Conservation (phyloP, 2,113 vertebrate genomes). For the Caretta caretta region DNA sequence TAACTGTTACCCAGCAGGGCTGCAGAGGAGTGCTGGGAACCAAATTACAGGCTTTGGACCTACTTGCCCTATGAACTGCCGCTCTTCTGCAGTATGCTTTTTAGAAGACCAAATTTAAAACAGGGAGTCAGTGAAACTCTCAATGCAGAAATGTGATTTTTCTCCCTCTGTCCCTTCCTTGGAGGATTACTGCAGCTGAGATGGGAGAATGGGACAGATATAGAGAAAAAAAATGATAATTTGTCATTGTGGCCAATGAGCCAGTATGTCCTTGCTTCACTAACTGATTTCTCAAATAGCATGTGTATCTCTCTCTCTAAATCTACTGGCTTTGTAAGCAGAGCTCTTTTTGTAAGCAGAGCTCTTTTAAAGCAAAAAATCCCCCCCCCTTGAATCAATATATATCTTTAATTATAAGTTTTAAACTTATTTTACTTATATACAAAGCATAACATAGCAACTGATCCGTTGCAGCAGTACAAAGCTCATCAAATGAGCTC, state of each 20-base stretch:
- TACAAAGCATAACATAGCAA: neutral
- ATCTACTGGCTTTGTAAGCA: neutral
- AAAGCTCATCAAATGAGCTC: neutral
- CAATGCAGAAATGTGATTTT: neutral
- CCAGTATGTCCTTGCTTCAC: neutral
- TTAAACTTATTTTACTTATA: neutral
- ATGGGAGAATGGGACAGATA: neutral
- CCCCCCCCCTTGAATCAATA: neutral
- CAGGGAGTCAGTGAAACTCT: neutral
- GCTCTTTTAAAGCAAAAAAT: neutral
- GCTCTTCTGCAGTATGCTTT: neutral
- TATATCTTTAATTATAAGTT: neutral
- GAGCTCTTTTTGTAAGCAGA: neutral
- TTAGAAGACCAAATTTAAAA: neutral
- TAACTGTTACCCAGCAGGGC: neutral
- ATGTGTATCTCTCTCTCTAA: neutral
- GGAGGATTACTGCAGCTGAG: neutral
- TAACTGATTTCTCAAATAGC: accelerated
- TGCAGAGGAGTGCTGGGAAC: neutral
- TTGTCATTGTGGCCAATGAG: neutral
- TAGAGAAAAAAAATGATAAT: neutral
- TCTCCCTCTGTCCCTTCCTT: neutral
- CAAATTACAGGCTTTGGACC: neutral
- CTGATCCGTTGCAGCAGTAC: neutral
- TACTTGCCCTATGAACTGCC: neutral